phyloP scores from a whole-genome alignment of 1,140 invertebrate species.

The Pogonomyrmex barbatus region DNA sequence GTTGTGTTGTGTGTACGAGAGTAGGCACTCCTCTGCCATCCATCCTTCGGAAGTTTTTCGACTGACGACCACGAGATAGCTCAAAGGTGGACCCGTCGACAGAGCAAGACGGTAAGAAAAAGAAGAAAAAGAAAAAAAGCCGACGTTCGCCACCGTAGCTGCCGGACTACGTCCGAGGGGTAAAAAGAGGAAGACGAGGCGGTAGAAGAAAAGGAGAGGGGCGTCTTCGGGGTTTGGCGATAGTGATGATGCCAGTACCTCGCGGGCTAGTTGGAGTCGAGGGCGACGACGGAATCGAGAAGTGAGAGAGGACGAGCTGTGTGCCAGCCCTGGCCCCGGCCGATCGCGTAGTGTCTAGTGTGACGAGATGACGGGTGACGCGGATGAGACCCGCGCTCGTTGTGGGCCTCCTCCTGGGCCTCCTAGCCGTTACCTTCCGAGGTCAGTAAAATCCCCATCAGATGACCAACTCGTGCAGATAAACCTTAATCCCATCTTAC shows the following conservation, averaged over 20 bases:
- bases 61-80: neutral
- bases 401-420: slow-evolving; percentile 82
- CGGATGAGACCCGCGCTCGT: slow-evolving; percentile 83
- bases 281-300: slow-evolving; percentile 78
- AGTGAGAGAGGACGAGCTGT: slow-evolving; percentile 80
- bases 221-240: slow-evolving; percentile 78
- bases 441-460: slow-evolving; percentile 79
- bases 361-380: slow-evolving; percentile 85
- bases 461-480: neutral
- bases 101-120: neutral
- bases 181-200: slow-evolving; percentile 54
- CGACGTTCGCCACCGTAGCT: neutral
- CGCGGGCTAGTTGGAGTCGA: slow-evolving; percentile 83
- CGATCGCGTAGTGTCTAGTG: slow-evolving; percentile 83
- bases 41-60: slow-evolving; percentile 10
- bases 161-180: slow-evolving; percentile 14
- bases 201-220: slow-evolving; percentile 73
- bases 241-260: slow-evolving; percentile 82
- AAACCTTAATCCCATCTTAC: neutral
- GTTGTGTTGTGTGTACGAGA: neutral
- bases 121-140: neutral
- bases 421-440: slow-evolving; percentile 83
- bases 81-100: neutral
- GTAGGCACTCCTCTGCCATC: neutral
- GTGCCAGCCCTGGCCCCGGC: slow-evolving; percentile 78